A percentile compares a stretch with the other conserved stretches of the same genome.
Conservation (phyloP, 2,113 vertebrate species). For the Amia ocellicauda region DNA sequence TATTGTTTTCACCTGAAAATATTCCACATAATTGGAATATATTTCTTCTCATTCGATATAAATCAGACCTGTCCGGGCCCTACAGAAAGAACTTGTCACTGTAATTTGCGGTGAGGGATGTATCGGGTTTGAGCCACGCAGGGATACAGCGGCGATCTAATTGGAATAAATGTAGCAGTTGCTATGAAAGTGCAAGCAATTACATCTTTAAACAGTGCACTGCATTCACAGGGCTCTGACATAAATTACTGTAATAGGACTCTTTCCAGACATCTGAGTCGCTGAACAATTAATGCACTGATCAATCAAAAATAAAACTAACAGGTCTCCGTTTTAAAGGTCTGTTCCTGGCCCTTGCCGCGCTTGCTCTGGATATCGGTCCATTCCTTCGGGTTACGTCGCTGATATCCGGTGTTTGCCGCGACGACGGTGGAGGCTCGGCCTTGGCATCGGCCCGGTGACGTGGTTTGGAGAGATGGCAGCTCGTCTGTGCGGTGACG, state of each 20-base stretch:
- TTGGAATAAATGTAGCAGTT: slow-evolving; percentile 12
- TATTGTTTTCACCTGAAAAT: too few relatives aligned
- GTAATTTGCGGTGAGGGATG: slow-evolving; percentile 9
- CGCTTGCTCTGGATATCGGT: too few relatives aligned
- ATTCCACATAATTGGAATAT: slow-evolving; percentile 3
- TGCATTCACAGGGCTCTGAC: background rate
- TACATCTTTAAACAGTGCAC: slow-evolving; percentile 9
- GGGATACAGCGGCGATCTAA: slow-evolving; percentile 4
- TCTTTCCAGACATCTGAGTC: slow-evolving; percentile 1
- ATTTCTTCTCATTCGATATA: slow-evolving; percentile 6
- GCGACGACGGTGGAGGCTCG: too few relatives aligned
- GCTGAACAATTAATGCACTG: slow-evolving; percentile 6
- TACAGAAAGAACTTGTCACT: slow-evolving; percentile 4
- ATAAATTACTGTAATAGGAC: slow-evolving; percentile 11
- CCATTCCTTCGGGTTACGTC: too few relatives aligned
- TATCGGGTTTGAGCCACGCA: slow-evolving; percentile 4
- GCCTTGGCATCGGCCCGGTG: background rate
- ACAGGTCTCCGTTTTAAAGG: background rate
- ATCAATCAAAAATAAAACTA: slow-evolving; percentile 6
- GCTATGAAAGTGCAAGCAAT: slow-evolving; percentile 10
- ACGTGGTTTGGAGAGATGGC: background rate
- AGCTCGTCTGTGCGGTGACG: background rate
- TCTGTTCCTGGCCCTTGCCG: too few relatives aligned
- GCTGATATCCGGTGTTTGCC: too few relatives aligned
- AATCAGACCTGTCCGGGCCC: slow-evolving; percentile 1